Evolutionary conservation across 2,113 vertebrate species (phyloP).

Genomic region (Ammospiza caudacuta): DNA sequence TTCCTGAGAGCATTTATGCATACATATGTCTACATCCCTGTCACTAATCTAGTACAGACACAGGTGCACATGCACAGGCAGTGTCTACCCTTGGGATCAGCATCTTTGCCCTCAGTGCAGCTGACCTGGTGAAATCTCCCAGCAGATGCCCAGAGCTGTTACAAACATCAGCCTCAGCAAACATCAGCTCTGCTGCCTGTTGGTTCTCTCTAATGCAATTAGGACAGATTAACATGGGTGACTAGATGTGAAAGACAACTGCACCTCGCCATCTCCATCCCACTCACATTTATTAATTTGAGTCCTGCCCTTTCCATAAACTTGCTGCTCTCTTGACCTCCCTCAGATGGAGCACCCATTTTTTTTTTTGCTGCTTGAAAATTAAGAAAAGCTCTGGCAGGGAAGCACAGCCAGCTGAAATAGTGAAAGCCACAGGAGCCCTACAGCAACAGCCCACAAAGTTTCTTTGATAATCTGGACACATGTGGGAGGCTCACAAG

Average conservation of each 20-base stretch:
- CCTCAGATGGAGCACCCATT: background rate
- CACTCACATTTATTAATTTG: conserved; percentile 26
- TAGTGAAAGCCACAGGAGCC: background rate
- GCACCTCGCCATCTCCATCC: background rate
- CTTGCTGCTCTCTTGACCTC: conserved; percentile 22
- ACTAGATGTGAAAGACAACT: conserved; percentile 47
- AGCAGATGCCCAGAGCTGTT: background rate
- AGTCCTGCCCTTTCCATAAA: conserved; percentile 19
- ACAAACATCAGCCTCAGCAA: background rate
- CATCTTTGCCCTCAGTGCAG: background rate
- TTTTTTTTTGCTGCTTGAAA: background rate
- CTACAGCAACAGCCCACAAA: background rate
- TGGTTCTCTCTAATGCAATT: conserved; percentile 49
- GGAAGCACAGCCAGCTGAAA: background rate
- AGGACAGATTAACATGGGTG: conserved; percentile 59
- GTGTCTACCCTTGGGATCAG: background rate
- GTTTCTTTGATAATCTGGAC: background rate
- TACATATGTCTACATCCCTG: too few species aligned
- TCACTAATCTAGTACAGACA: background rate
- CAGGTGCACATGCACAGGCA: rapidly evolving
- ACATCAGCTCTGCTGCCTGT: background rate
- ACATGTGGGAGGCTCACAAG: rapidly evolving
- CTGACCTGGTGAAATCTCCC: background rate
- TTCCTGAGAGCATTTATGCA: background rate
- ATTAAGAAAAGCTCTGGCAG: background rate